Base-by-base conservation (phyloP, 2,113 vertebrate genomes). In the Heterotilapia buettikoferi region DNA sequence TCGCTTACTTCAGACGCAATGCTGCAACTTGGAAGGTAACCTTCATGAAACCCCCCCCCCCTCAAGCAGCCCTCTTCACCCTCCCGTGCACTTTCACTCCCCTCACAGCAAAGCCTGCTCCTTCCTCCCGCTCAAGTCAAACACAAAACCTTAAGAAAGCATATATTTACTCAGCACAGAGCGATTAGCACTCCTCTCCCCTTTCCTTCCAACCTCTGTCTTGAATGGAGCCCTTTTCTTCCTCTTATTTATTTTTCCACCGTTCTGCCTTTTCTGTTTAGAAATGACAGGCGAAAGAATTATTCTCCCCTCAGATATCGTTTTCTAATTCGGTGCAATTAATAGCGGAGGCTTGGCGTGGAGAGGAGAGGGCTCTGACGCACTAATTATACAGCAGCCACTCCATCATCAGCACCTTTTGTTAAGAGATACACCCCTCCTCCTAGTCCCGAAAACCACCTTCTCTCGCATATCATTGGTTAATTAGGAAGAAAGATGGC, bases 391-490 rank as follows among this genome's bases (percentile, higher is more conserved):
- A 98, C 97, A 96, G 97, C 98, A 97, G 98, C 97, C 97, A 97
- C 98, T 99, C 98, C 98, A 98, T 99, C 98, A 99, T 98, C 98
- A 98, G 98, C 98, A 98, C 97, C 98, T 99, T 97, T 99, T 99
- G 98, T 99, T 99, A 98, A 88, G 90, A 90, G 97, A 98, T 96
- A 96, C 97, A 97, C 90, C 88, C 92, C 90, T 88, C 90, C 92
- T 90, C 93, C 91, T 90, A 16, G 87, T 89, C 81, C 92, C 14
- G 57, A 79, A 68, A 91, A 86, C 92, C 92, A 90, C 92, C 92
- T 89, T 90, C 93, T 78, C 92, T 88, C 57, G 97, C 97, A 97
- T 97, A 98, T 98, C 98, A 99, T 98, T 98, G 98, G 98, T 98
- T 99, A 99, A 99, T 99, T 99, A 98, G 96, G 97, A 98, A 97